These are phyloP conservation scores for Lypha dubia DNA, from an alignment of 2,888 invertebrate species.

Conservation along the genomic window DNA sequence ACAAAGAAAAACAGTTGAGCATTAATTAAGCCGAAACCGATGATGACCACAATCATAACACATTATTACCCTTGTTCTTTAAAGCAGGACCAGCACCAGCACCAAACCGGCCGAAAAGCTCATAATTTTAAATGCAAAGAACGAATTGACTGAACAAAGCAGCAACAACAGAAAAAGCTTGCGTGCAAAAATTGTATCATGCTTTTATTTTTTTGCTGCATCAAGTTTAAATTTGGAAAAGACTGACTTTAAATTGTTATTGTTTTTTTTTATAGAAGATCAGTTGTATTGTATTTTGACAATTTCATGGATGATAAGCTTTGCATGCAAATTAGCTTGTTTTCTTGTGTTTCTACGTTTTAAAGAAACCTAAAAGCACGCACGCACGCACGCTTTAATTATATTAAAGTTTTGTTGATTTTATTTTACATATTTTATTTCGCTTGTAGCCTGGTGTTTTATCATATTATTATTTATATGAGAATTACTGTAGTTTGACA, in stretches of 20 bases:
- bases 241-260: slow-evolving; percentile 42
- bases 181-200: slow-evolving; percentile 68
- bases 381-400: slow-evolving; percentile 52
- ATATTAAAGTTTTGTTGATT: slow-evolving; percentile 20
- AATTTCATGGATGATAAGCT: slow-evolving; percentile 61
- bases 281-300: slow-evolving; percentile 53
- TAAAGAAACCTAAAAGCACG: slow-evolving; percentile 35
- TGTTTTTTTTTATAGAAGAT: background rate
- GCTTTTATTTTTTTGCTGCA: slow-evolving; percentile 11
- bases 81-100: slow-evolving; percentile 22
- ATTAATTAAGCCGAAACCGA: slow-evolving; percentile 56
- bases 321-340: slow-evolving; percentile 67
- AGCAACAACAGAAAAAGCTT: slow-evolving; percentile 27
- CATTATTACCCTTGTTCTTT: slow-evolving; percentile 56
- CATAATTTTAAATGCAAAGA: slow-evolving; percentile 42
- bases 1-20: background rate
- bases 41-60: slow-evolving; percentile 71
- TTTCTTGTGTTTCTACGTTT: background rate
- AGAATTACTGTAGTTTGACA: slow-evolving; percentile 69
- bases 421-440: slow-evolving; percentile 15
- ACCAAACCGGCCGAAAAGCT: background rate
- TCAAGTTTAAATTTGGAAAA: background rate
- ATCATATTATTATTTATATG: slow-evolving; percentile 52
- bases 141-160: slow-evolving; percentile 7
- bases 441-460: background rate